A percentile compares a stretch with the other conserved stretches of the same genome.
Evolutionary conservation across 2,888 invertebrate species (phyloP).

Genomic region (Machimus atricapillus): DNA sequence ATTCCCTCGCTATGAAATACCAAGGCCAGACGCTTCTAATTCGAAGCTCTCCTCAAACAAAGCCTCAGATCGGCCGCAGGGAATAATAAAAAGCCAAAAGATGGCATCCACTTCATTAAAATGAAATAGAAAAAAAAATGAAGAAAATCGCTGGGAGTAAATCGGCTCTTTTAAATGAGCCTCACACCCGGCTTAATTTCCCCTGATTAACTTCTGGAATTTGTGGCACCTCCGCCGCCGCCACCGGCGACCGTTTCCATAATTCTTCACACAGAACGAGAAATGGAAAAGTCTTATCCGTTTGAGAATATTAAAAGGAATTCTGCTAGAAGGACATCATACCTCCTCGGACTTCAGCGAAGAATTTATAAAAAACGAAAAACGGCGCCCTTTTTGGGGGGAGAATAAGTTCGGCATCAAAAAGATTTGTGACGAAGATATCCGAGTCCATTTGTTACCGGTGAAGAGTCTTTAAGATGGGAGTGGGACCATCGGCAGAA

Average conservation of each 20-base stretch:
- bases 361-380: not conserved
- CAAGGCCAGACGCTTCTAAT: not conserved
- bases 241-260: not conserved
- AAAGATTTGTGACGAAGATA: slow-evolving; percentile 21
- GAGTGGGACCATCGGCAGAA: not conserved
- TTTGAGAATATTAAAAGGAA: not conserved
- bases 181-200: not conserved
- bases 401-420: not conserved
- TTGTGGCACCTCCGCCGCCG: not conserved
- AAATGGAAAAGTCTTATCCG: not conserved
- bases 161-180: not conserved
- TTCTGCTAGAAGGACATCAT: not conserved
- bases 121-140: not conserved
- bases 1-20: not conserved
- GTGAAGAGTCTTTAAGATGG: not conserved
- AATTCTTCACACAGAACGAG: not conserved
- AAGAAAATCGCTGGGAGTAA: not conserved
- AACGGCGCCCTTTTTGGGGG: not conserved
- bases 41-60: not conserved
- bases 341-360: not conserved
- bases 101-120: not conserved
- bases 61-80: not conserved
- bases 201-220: not conserved
- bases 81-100: not conserved
- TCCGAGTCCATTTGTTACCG: slow-evolving; percentile 10